Base-by-base conservation (phyloP, 2,797 vertebrate species). In the Pagetopsis macropterus region DNA sequence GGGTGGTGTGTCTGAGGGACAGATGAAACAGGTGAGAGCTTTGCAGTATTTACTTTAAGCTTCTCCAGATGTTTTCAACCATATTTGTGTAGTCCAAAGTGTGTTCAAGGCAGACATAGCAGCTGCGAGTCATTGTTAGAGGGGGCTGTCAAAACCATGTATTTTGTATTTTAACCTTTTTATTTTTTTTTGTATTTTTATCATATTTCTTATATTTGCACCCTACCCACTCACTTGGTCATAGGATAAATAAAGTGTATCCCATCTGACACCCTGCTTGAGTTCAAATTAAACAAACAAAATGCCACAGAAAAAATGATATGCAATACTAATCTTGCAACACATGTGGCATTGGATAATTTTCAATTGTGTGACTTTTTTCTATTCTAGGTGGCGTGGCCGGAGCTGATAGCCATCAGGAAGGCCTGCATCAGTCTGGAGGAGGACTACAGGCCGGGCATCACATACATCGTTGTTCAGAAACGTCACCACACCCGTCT, bases 391-490 rank as follows among this genome's bases (percentile, higher is more conserved):
- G 98, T 99, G 55, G 98, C 98, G 15, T 99, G 98, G 98, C 98
- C 98, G 1, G 98, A 99, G 89, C 95, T 99, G 67, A 99, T 99
- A 0, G 98, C 98, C 63, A 99, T 99, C 89, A 96, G 98, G 88
- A 99, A 99, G 91, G 98, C 98, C 2, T 99, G 98, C 48, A 99
- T 99, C 90, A 99, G 97, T 86, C 94, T 99, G 91, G 98, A 99
- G 86, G 98, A 99, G 92, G 98, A 99, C 81, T 99, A 99, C 46
- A 92, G 98, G 82, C 98, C 98, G 2, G 98, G 98, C 63, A 99
- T 99, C 87, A 99, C 98, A 49, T 99, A 99, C 90, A 98, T 99
- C 9, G 98, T 99, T 77, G 98, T 99, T 59, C 98, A 99, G 94
- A 99, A 99, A 78, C 96, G 98, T 49, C 98, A 99, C 84, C 98